A percentile compares a stretch with the other conserved stretches of the same genome.
Conservation (phyloP, 2,113 vertebrate species). For the Sinocyclocheilus anophthalmus region DNA sequence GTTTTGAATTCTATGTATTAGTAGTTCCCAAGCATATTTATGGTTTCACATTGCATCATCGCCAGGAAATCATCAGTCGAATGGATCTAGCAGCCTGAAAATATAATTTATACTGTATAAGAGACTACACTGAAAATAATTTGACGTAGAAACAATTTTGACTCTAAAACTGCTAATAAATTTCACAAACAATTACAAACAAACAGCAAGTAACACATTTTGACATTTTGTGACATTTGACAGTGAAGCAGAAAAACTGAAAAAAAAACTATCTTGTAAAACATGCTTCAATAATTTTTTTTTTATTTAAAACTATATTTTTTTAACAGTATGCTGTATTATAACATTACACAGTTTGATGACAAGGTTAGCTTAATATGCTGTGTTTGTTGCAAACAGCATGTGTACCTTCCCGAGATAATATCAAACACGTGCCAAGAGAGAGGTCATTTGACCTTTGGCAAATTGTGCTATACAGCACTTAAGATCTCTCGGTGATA, state of each 20-base stretch:
- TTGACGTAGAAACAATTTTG: too few relatives aligned
- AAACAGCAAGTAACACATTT: too few relatives aligned
- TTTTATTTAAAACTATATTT: too few relatives aligned
- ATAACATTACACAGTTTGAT: conserved; percentile 7
- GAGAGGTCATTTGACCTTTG: conserved; percentile 48
- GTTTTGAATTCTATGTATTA: conserved; percentile 1
- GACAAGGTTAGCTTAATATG: conserved; percentile 42
- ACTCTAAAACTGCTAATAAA: too few relatives aligned
- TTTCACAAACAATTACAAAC: too few relatives aligned
- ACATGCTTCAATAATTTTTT: too few relatives aligned
- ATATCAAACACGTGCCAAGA: conserved; percentile 56
- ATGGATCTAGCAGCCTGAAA: neutral
- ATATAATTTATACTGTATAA: neutral
- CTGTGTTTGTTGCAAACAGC: conserved; percentile 42
- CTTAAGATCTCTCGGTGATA: conserved; percentile 64
- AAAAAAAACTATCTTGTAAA: too few relatives aligned
- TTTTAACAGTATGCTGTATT: neutral
- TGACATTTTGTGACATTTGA: too few relatives aligned
- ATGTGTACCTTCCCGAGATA: conserved; percentile 54
- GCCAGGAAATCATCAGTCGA: neutral
- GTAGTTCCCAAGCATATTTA: neutral
- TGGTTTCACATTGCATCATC: neutral
- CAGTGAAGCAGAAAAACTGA: too few relatives aligned
- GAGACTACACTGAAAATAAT: neutral
- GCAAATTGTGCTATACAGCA: conserved; percentile 52